Percentiles rank a stretch among this genome's conserved stretches.
phyloP scores from a whole-genome alignment of 1,140 invertebrate genomes.

The Eriosoma lanigerum region DNA sequence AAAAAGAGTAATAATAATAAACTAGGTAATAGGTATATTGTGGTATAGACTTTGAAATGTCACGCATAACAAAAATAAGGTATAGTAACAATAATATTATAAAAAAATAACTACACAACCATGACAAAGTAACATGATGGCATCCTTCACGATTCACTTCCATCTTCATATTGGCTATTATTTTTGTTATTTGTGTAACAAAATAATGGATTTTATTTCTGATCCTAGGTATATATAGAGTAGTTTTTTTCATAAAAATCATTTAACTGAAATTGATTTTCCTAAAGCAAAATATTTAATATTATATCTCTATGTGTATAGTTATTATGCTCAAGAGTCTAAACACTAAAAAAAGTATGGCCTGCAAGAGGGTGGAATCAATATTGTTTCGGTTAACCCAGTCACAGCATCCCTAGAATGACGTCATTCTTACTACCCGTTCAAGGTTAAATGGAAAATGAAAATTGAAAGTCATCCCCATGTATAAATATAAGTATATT shows the following conservation, averaged over 20 bases:
- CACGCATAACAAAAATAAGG: background rate
- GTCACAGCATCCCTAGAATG: slow-evolving; percentile 44
- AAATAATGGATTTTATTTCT: background rate
- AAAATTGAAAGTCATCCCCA: background rate
- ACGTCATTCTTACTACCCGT: slow-evolving; percentile 12
- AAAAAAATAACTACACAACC: background rate
- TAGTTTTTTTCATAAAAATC: background rate
- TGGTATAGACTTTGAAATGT: slow-evolving; percentile 33
- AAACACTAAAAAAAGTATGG: background rate
- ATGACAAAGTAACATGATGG: slow-evolving; percentile 9
- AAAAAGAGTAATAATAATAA: background rate
- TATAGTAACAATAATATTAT: background rate
- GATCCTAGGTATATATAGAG: background rate
- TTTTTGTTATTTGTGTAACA: slow-evolving; percentile 29
- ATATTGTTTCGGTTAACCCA: slow-evolving; percentile 43
- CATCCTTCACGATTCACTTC: slow-evolving; percentile 1
- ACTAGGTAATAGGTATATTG: background rate
- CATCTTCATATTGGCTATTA: slow-evolving; percentile 1
- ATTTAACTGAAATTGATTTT: background rate
- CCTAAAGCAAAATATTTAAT: background rate
- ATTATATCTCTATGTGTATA: too few relatives aligned
- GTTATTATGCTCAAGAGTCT: background rate
- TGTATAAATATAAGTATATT: background rate
- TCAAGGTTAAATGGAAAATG: slow-evolving; percentile 33
- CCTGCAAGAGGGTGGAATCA: slow-evolving; percentile 44